Evolutionary conservation across 2,888 invertebrate species (phyloP).

Genomic region (Acleris cristana): DNA sequence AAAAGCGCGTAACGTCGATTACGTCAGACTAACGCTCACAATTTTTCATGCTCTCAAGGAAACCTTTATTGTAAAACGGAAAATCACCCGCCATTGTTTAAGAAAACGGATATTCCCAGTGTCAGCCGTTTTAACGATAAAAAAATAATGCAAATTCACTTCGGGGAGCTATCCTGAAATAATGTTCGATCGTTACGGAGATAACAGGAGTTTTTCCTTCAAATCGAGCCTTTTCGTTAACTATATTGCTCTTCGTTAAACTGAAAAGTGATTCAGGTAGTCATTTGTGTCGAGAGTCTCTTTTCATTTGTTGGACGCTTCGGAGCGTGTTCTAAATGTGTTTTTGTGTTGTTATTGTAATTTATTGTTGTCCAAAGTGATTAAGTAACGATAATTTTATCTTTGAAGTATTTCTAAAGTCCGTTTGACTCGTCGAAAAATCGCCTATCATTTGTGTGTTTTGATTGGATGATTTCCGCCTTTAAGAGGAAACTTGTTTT

Average conservation of each 20-base stretch:
- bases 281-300: slow-evolving; percentile 69
- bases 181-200: slow-evolving; percentile 74
- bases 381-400: slow-evolving; percentile 12
- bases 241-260: slow-evolving; percentile 71
- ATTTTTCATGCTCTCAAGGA: slow-evolving; percentile 64
- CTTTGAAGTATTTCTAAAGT: too few species aligned
- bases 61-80: slow-evolving; percentile 62
- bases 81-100: slow-evolving; percentile 67
- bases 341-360: slow-evolving; percentile 64
- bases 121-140: slow-evolving; percentile 68
- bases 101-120: slow-evolving; percentile 62
- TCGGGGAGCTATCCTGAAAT: slow-evolving; percentile 56
- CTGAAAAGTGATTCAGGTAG: slow-evolving; percentile 76
- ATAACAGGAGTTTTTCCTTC: slow-evolving; percentile 75
- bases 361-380: slow-evolving; percentile 6
- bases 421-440: too few species aligned
- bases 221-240: slow-evolving; percentile 72
- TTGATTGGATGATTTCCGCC: too few species aligned
- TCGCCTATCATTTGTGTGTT: too few species aligned
- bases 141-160: slow-evolving; percentile 80
- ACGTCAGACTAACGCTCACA: slow-evolving; percentile 57
- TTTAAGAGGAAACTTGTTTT: too few species aligned
- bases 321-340: slow-evolving; percentile 57
- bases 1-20: slow-evolving; percentile 38
- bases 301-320: slow-evolving; percentile 70